Evolutionary conservation across 2,888 invertebrate genomes (phyloP).

Genomic region (Oxystoma pomonae): DNA sequence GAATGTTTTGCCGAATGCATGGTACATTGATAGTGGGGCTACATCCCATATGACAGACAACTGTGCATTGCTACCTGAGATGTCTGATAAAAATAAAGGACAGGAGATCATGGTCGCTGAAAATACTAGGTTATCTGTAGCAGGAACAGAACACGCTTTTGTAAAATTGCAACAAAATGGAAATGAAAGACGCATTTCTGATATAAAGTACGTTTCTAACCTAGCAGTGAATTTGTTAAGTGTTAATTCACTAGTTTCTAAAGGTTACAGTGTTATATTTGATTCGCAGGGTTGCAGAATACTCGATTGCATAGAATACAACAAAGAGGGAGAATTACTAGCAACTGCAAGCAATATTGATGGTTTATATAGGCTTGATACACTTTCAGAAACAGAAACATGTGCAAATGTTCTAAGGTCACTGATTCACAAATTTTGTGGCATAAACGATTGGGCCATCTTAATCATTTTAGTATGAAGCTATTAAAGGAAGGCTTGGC

Average conservation of each 20-base stretch:
- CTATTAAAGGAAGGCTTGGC: conserved; percentile 11
- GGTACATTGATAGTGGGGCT: conserved; percentile 25
- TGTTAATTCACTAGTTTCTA: conserved; percentile 15
- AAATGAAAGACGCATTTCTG: conserved; percentile 7
- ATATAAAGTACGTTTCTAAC: conserved; percentile 24
- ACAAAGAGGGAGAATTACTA: conserved; percentile 2
- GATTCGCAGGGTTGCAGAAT: conserved; percentile 2
- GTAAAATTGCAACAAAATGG: conserved; percentile 11
- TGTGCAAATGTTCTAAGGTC: not conserved
- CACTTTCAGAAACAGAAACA: not conserved
- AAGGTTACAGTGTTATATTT: conserved; percentile 26
- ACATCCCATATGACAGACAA: conserved; percentile 25
- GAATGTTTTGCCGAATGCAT: conserved; percentile 9
- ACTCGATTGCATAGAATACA: conserved; percentile 7
- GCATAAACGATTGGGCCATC: conserved; percentile 21
- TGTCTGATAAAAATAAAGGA: too few species aligned
- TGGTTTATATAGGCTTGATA: conserved; percentile 11
- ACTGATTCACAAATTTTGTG: conserved; percentile 10
- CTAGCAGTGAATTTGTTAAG: conserved; percentile 25
- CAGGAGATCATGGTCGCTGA: conserved; percentile 13
- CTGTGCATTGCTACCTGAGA: conserved; percentile 5
- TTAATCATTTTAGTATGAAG: conserved; percentile 16
- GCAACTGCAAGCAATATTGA: conserved; percentile 1
- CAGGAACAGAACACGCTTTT: not conserved
- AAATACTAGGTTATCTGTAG: conserved; percentile 4